Percentiles rank a stretch among this genome's conserved stretches.
phyloP scores from a whole-genome alignment of 1,140 invertebrate species.

The Drepana arcuata region DNA sequence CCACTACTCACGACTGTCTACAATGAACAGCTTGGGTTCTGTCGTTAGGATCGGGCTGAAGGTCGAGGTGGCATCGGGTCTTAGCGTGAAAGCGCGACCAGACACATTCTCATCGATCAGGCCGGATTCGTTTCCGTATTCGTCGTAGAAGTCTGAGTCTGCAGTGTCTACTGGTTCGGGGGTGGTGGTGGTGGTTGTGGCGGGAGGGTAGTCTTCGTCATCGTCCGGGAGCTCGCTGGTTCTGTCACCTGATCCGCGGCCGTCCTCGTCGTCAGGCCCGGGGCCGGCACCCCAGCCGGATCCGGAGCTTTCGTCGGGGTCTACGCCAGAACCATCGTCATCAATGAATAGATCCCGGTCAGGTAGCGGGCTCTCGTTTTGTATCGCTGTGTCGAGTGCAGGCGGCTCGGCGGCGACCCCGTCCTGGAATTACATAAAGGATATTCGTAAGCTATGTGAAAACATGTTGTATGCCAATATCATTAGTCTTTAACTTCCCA shows the following conservation, averaged over 20 bases:
- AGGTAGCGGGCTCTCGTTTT: constrained; percentile 37
- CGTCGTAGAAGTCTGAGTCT: too few relatives aligned
- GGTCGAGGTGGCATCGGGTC: not conserved
- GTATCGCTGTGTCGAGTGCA: constrained; percentile 32
- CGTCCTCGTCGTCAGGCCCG: constrained; percentile 68
- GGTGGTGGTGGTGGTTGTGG: constrained; percentile 12
- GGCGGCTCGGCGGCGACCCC: constrained; percentile 31
- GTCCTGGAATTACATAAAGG: constrained; percentile 60
- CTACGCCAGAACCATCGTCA: constrained; percentile 68
- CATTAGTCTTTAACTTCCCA: too few relatives aligned
- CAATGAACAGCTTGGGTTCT: constrained; percentile 31
- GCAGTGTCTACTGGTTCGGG: constrained; percentile 17
- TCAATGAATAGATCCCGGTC: constrained; percentile 61
- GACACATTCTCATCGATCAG: too few relatives aligned
- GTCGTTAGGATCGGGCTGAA: constrained; percentile 13
- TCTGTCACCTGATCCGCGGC: constrained; percentile 55
- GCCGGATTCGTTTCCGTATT: too few relatives aligned
- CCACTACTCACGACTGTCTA: constrained; percentile 68
- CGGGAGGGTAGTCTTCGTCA: constrained; percentile 49
- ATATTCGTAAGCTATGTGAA: too few relatives aligned
- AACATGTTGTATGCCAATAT: not conserved
- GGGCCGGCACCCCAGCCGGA: constrained; percentile 68
- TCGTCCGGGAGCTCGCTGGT: constrained; percentile 34
- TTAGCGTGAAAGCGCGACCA: too few relatives aligned
- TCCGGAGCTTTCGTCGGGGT: constrained; percentile 68